Percentiles rank a stretch among this genome's conserved stretches.
Evolutionary conservation across 2,113 vertebrate species (phyloP).

Genomic region (Ageneiosus marmoratus): DNA sequence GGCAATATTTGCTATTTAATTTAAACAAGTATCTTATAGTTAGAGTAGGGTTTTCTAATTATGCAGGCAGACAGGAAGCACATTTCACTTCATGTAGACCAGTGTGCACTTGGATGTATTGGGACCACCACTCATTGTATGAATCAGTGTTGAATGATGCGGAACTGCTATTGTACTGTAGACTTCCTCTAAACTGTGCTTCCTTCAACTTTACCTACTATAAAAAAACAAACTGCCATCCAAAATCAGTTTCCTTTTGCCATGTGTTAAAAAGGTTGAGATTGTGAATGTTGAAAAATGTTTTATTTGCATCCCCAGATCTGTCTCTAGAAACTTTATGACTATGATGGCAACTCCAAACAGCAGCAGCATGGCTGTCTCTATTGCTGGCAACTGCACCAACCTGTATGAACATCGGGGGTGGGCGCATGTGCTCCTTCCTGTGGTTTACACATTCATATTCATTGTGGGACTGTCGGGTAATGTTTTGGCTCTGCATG

Average conservation of each 20-base stretch:
- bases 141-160: slow-evolving; percentile 37
- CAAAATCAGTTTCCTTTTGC: slow-evolving; percentile 59
- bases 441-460: slow-evolving; percentile 80
- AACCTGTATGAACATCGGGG: slow-evolving; percentile 83
- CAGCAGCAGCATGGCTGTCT: slow-evolving; percentile 44
- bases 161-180: slow-evolving; percentile 31
- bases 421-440: slow-evolving; percentile 80
- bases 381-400: slow-evolving; percentile 57
- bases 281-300: neutral
- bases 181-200: slow-evolving; percentile 23
- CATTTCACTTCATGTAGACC: slow-evolving; percentile 31
- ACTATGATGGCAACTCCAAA: slow-evolving; percentile 7
- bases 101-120: neutral
- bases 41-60: neutral
- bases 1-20: neutral
- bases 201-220: neutral
- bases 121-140: slow-evolving; percentile 14
- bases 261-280: neutral
- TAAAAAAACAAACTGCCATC: neutral
- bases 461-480: slow-evolving; percentile 84
- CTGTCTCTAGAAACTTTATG: neutral
- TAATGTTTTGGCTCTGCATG: slow-evolving; percentile 84
- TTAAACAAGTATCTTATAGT: neutral
- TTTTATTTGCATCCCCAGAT: slow-evolving; percentile 20
- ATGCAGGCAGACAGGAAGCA: slow-evolving; percentile 48